Conservation (phyloP, 1,140 invertebrate species). For the Drosophila pectinifera region DNA sequence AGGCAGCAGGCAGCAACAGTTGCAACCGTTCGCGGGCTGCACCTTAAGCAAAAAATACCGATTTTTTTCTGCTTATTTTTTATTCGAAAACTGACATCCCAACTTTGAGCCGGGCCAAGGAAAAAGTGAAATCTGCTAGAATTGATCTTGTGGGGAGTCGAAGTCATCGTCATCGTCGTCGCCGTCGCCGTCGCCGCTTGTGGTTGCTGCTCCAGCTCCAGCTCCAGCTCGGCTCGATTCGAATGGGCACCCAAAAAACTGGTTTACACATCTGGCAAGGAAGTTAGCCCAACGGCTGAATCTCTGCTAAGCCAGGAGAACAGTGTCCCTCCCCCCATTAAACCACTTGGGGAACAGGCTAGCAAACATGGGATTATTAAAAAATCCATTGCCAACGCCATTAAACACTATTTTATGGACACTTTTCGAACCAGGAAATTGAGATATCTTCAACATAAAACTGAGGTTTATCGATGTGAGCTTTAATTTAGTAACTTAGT, state of each 20-base stretch:
- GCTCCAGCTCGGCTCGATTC: slow-evolving; percentile 22
- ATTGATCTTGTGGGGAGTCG: slow-evolving; percentile 81
- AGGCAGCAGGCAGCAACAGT: slow-evolving; percentile 46
- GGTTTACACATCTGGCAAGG: slow-evolving; percentile 72
- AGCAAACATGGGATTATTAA: slow-evolving; percentile 6
- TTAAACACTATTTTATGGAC: slow-evolving; percentile 20
- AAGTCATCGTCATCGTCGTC: slow-evolving; percentile 44
- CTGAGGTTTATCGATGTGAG: slow-evolving; percentile 1
- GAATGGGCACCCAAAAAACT: slow-evolving; percentile 62
- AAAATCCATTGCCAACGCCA: slow-evolving; percentile 19
- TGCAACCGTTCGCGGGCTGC: slow-evolving; percentile 76
- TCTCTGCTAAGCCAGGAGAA: slow-evolving; percentile 37
- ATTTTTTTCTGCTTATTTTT: slow-evolving; percentile 2
- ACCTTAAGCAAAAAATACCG: slow-evolving; percentile 49
- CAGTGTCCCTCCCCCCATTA: slow-evolving; percentile 20
- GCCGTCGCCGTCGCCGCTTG: slow-evolving; percentile 22
- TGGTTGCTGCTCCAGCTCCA: slow-evolving; percentile 30
- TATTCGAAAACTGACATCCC: slow-evolving; percentile 60
- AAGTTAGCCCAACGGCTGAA: slow-evolving; percentile 49
- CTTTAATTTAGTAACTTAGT: not conserved
- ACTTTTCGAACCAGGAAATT: not conserved
- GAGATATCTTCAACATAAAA: slow-evolving; percentile 9
- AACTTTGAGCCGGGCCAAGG: slow-evolving; percentile 53
- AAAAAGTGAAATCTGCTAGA: slow-evolving; percentile 83
- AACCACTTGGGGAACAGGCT: no score